Conservation (phyloP, 2,113 vertebrate genomes). For the Copsychus sechellarum region DNA sequence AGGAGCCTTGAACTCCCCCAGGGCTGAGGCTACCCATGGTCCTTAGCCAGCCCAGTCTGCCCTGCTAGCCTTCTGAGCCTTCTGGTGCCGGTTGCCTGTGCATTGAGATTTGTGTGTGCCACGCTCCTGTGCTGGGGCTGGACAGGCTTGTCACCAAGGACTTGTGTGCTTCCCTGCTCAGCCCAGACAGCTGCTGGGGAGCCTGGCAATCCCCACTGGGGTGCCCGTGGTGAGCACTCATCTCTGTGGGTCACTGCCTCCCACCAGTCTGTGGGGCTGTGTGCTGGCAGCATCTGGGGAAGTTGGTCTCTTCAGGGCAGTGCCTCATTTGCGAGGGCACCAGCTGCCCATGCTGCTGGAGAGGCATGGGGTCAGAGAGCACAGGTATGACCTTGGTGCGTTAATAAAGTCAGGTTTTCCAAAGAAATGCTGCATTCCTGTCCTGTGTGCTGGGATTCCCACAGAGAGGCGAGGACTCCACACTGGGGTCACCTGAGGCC, state of each 20-base stretch:
- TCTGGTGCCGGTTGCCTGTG: neutral
- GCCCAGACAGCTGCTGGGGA: neutral
- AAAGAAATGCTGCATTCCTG: neutral
- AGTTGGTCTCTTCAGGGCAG: neutral
- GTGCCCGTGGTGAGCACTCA: neutral
- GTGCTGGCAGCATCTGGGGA: neutral
- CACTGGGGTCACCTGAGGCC: neutral
- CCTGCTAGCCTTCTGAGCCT: neutral
- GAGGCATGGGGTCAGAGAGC: neutral
- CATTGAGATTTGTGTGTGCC: accelerated
- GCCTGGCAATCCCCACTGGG: neutral
- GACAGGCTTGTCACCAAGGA: neutral
- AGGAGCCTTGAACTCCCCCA: neutral
- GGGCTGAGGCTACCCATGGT: accelerated
- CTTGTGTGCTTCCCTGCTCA: neutral
- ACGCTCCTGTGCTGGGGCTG: accelerated
- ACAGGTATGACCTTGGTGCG: neutral
- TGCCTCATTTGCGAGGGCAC: accelerated
- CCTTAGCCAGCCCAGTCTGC: neutral
- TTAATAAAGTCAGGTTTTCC: conserved; percentile 56
- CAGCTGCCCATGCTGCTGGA: accelerated
- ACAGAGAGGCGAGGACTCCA: neutral
- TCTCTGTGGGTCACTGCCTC: neutral
- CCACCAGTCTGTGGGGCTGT: accelerated
- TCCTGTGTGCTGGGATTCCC: conserved; percentile 15